Evolutionary conservation across 2,797 vertebrate genomes (phyloP), one percentile per base, ranked within the genome.

Genomic region (Novumbra hubbsi): DNA sequence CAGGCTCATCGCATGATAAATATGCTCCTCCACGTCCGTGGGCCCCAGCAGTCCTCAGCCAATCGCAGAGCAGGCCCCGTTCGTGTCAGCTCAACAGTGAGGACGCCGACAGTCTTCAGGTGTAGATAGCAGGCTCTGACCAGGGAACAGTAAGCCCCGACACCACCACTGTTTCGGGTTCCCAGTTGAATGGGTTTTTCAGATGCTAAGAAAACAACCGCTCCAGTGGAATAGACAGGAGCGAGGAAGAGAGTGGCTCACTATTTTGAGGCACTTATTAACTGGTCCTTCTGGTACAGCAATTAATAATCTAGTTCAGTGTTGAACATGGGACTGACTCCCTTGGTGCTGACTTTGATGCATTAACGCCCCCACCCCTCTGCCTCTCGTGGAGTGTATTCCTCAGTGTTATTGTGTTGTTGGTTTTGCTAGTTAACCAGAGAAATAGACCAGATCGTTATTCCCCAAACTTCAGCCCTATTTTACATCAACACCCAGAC

Each of bases 281-380:
- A 93, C 88, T 88, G 89, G 87, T 92, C 92, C 91, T 91, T 70
- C 88, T 92, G 90, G 89, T 89, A 80, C 84, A 88, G 90, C 89
- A 89, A 90, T 93, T 92, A 91, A 93, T 92, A 90, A 93, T 91
- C 88, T 90, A 86, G 89, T 90, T 92, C 88, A 91, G 88, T 88
- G 85, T 91, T 91, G 92, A 92, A 89, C 91, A 88, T 90, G 90
- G 91, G 91, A 93, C 88, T 77, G 17, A 55, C 76, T 92, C 92
- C 88, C 90, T 78, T 45, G 69, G 89, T 88, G 91, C 84, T 81
- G 80, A 80, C 85, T 80, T 93, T 93, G 91, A 93, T 90, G 89
- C 88, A 84, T 85, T 81, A 88, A 87, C 74, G 85, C 80, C 86
- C 79, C 63, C 64, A 24, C 64, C 14, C 52, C 68, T 57, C 45